Conservation (phyloP, 2,888 invertebrate genomes). For the Melangyna quadrimaculata region DNA sequence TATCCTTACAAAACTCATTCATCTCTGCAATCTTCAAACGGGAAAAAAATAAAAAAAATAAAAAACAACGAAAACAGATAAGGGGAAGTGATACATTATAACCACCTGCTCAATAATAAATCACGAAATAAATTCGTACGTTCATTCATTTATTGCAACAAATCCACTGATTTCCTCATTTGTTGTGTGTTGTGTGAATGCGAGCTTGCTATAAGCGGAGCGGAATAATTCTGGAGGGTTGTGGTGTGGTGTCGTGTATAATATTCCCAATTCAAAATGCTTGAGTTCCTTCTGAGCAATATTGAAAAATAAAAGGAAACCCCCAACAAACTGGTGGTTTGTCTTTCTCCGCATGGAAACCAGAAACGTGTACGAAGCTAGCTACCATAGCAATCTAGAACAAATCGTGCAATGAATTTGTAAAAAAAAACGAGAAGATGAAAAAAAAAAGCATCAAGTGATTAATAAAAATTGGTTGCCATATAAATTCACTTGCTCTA, state of each 20-base stretch:
- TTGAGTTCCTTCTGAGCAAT: slow-evolving; percentile 38
- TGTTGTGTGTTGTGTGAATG: not conserved
- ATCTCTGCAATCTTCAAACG: not conserved
- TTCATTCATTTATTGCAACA: slow-evolving; percentile 20
- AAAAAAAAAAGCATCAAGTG: slow-evolving; percentile 43
- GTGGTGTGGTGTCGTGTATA: slow-evolving; percentile 3
- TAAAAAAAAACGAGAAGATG: not conserved
- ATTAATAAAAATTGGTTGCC: slow-evolving; percentile 54
- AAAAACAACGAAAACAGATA: not conserved
- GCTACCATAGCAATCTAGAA: not conserved
- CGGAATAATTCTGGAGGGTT: not conserved
- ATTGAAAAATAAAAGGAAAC: slow-evolving; percentile 12
- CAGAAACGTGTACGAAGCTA: not conserved
- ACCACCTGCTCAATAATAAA: slow-evolving; percentile 65
- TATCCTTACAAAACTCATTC: not conserved
- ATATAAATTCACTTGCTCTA: slow-evolving; percentile 28
- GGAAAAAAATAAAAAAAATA: not conserved
- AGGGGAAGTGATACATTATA: slow-evolving; percentile 49
- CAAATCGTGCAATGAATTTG: slow-evolving; percentile 34
- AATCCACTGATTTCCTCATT: slow-evolving; percentile 22
- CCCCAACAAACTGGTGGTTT: too few species aligned
- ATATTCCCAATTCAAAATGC: slow-evolving; percentile 5
- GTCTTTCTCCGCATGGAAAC: not conserved
- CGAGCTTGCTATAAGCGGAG: not conserved
- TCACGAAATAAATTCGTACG: slow-evolving; percentile 47